A percentile compares a stretch with the other conserved stretches of the same genome.
These are phyloP conservation scores for Xiphophorus birchmanni DNA, from an alignment of 2,797 vertebrate genomes.

Conservation along the genomic window DNA sequence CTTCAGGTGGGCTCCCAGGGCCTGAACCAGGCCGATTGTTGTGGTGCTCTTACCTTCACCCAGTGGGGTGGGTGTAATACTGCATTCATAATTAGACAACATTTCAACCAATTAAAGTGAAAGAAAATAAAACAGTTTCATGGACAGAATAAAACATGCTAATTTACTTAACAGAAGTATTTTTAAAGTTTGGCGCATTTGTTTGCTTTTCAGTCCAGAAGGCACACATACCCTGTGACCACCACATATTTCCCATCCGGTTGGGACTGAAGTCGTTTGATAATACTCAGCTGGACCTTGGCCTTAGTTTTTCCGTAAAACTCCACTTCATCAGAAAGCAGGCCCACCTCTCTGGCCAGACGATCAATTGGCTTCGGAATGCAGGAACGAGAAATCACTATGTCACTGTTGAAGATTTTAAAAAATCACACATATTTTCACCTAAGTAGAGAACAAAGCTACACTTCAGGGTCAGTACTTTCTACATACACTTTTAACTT, in stretches of 20 bases:
- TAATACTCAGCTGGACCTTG: conserved; percentile 87
- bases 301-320: conserved; percentile 93
- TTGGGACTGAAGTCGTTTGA: conserved; percentile 87
- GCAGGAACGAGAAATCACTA: conserved; percentile 91
- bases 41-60: conserved; percentile 99
- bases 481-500: background rate
- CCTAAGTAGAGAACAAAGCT: background rate
- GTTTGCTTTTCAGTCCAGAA: background rate
- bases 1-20: conserved; percentile 91
- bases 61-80: conserved; percentile 96
- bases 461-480: background rate
- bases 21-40: conserved; percentile 93
- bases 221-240: conserved; percentile 89
- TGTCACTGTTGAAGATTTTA: conserved; percentile 84
- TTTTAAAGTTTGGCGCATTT: background rate
- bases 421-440: conserved; percentile 20
- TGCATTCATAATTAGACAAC: conserved; percentile 61
- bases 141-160: background rate
- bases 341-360: conserved; percentile 88
- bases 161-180: background rate
- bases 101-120: background rate
- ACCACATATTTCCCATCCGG: conserved; percentile 95
- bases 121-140: background rate
- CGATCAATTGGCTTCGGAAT: conserved; percentile 86
- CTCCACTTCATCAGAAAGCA: conserved; percentile 91